Evolutionary conservation across 1,140 invertebrate genomes (phyloP).

Genomic region (Rhynchophorus ferrugineus): DNA sequence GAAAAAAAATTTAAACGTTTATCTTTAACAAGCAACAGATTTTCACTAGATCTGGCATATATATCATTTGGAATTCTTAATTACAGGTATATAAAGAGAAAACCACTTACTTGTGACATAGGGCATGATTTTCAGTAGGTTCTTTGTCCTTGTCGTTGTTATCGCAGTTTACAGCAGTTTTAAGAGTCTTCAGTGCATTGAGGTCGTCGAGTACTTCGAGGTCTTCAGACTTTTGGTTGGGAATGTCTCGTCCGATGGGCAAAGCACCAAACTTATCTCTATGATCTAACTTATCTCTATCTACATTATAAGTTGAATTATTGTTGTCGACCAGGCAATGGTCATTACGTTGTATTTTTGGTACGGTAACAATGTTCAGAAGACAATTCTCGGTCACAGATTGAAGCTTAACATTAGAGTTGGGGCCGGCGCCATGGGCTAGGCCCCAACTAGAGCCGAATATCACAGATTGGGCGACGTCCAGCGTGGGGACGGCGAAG

Average conservation of each 20-base stretch:
- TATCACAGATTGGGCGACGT: conserved; percentile 59
- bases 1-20: too few species aligned
- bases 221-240: conserved; percentile 45
- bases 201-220: conserved; percentile 37
- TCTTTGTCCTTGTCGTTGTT: conserved; percentile 29
- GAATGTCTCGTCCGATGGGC: conserved; percentile 55
- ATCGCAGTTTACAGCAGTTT: conserved; percentile 24
- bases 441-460: conserved; percentile 54
- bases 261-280: conserved; percentile 43
- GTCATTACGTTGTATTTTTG: conserved; percentile 55
- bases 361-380: conserved; percentile 59
- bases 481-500: conserved; percentile 37
- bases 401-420: conserved; percentile 56
- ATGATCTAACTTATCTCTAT: conserved; percentile 35
- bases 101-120: conserved; percentile 22
- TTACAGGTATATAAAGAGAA: too few species aligned
- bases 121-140: conserved; percentile 4
- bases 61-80: too few species aligned
- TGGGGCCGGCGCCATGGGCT: conserved; percentile 32
- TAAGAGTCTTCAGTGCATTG: conserved; percentile 30
- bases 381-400: conserved; percentile 59
- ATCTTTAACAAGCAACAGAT: too few species aligned
- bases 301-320: conserved; percentile 22
- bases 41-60: too few species aligned
- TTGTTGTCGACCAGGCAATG: conserved; percentile 33